Evolutionary conservation across 1,140 invertebrate genomes (phyloP).

Genomic region (Neelides sp.): DNA sequence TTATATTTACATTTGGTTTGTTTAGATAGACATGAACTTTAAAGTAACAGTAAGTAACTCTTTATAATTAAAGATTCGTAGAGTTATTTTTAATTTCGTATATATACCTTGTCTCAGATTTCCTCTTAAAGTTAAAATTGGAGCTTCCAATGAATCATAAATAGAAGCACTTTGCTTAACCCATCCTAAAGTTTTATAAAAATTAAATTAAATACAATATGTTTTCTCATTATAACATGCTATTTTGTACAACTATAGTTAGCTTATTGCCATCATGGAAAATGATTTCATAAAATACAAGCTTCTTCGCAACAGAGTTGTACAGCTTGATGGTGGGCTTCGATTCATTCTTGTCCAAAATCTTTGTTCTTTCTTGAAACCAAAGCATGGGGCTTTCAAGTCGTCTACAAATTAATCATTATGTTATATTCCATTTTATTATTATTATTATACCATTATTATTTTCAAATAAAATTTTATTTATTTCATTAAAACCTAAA

Average conservation of each 20-base stretch:
- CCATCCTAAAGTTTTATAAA: too few species aligned
- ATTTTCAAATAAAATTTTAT: not conserved
- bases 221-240: too few species aligned
- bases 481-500: constrained; percentile 23
- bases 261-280: constrained; percentile 29
- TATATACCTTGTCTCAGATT: constrained; percentile 23
- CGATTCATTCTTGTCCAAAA: constrained; percentile 19
- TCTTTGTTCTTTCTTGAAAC: constrained; percentile 25
- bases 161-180: constrained; percentile 16
- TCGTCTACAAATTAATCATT: constrained; percentile 11
- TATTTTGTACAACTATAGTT: too few species aligned
- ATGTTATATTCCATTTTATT: not conserved
- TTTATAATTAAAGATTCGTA: too few species aligned
- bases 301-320: constrained; percentile 22
- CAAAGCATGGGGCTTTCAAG: constrained; percentile 26
- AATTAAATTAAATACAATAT: too few species aligned
- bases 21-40: too few species aligned
- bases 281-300: constrained; percentile 27
- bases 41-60: too few species aligned
- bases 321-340: constrained; percentile 22
- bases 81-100: too few species aligned
- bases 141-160: constrained; percentile 27
- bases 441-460: too few species aligned
- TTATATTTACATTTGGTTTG: too few species aligned
- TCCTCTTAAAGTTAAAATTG: constrained; percentile 20